A percentile compares a stretch with the other conserved stretches of the same genome.
These are phyloP conservation scores for Pangasius larnaudii DNA, from an alignment of 2,797 vertebrate genomes.

Conservation along the genomic window DNA sequence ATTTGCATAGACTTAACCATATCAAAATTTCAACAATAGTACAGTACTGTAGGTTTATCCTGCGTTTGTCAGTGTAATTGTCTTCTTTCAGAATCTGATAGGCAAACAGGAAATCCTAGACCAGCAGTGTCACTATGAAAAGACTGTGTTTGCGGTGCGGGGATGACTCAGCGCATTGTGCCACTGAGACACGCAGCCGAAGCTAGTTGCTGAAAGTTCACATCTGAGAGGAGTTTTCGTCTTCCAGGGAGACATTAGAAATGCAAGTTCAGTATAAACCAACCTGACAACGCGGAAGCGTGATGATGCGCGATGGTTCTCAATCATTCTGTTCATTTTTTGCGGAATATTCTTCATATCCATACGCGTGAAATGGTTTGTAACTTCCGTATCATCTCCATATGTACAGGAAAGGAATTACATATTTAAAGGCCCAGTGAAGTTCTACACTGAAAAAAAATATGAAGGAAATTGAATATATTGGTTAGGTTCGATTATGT, in stretches of 20 bases:
- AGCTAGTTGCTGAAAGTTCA: background rate
- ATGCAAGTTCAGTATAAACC: background rate
- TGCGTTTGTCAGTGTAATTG: background rate
- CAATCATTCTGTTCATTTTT: too few species aligned
- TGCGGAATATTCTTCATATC: too few species aligned
- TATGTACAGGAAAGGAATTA: too few species aligned
- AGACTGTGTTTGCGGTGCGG: background rate
- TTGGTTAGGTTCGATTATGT: too few species aligned
- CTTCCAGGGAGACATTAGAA: background rate
- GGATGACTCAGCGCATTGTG: slow-evolving; percentile 2
- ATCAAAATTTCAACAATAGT: background rate
- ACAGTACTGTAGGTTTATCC: background rate
- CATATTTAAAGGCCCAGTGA: too few species aligned
- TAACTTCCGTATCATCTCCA: background rate
- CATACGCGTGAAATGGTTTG: background rate
- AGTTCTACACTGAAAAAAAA: too few species aligned
- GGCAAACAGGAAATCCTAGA: background rate
- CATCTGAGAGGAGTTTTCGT: background rate
- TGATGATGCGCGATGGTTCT: too few species aligned
- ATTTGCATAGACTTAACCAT: background rate
- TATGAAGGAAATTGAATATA: too few species aligned
- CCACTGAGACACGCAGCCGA: background rate
- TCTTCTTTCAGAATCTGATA: background rate
- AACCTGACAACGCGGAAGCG: too few species aligned
- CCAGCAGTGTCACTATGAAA: background rate